Evolutionary conservation across 1,140 invertebrate species (phyloP), one percentile per base, ranked within the genome.

Genomic region (Calephelis virginiensis): DNA sequence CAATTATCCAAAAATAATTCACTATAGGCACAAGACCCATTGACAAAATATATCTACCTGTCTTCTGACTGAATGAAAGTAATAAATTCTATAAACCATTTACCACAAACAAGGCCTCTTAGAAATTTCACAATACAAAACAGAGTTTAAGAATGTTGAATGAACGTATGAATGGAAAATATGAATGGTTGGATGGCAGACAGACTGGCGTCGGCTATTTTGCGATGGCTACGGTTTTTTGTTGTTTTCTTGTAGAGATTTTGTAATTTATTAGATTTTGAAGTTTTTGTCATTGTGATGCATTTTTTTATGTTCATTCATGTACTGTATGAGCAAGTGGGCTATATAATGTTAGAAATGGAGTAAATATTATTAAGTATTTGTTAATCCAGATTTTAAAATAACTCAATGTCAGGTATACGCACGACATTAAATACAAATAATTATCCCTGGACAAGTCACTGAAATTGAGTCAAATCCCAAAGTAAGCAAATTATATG

Each of bases 131-230:
- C 17, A 46, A 48, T 37, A 46, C 38, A 14, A 62, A 63, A 63
- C 47, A 63, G 59, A 61, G 8, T 48, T 63, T 49, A 63, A 45
- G 61, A 63, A 62, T 46, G 60, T 6, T 63, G 61, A 46, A 37
- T 48, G 61, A 63, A 63, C 5, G 28, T 37, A 56, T 56, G 14
- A 28, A 56, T 56, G 50, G 28, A 43, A 43, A 9, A 9, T 43
- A 56, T 37, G 50, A 56, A 56, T 37, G 50, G 50, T 37, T 9
- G 10, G 50, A 56, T 17, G 9, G 40, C 61, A 63, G 61, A 63
- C 61, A 48, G 9, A n/a, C 61, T 63, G 61, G 61, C 61, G 61
- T 49, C 61, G 61, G 45, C 47, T 63, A 63, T 63, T 63, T 63
- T 63, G 61, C 61, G 13, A 63, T 63, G 28, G 28, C 7, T 17